These are phyloP conservation scores for Nowickia ferox DNA, from an alignment of 2,888 invertebrate genomes.

Conservation along the genomic window DNA sequence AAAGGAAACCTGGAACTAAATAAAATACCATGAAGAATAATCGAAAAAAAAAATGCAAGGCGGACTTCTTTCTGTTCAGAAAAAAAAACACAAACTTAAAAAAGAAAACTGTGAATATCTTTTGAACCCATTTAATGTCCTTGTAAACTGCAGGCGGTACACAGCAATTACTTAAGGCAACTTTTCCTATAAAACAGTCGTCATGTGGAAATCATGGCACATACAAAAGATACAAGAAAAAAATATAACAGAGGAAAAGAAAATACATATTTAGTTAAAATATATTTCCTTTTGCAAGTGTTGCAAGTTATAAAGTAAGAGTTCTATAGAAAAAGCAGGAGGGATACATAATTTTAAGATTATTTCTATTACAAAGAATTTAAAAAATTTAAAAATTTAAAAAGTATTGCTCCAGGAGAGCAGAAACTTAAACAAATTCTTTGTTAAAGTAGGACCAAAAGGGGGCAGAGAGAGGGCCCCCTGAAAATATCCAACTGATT, in stretches of 20 bases:
- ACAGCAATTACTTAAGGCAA: constrained; percentile 59
- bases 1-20: constrained; percentile 37
- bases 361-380: neutral
- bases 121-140: constrained; percentile 64
- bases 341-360: neutral
- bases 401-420: neutral
- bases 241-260: constrained; percentile 3
- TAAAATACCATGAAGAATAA: constrained; percentile 1
- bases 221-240: constrained; percentile 21
- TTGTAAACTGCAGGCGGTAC: constrained; percentile 69
- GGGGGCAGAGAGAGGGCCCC: too few relatives aligned
- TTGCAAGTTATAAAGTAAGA: neutral
- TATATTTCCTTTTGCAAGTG: constrained; percentile 34
- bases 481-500: too few relatives aligned
- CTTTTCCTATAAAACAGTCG: constrained; percentile 50
- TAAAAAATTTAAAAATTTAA: neutral
- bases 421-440: neutral
- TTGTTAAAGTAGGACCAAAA: too few relatives aligned
- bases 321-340: neutral
- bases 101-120: constrained; percentile 34
- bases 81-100: neutral
- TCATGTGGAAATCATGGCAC: constrained; percentile 52
- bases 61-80: neutral
- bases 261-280: constrained; percentile 53
- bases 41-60: constrained; percentile 27